Conservation (phyloP, 2,797 vertebrate genomes). For the Hybognathus amarus region DNA sequence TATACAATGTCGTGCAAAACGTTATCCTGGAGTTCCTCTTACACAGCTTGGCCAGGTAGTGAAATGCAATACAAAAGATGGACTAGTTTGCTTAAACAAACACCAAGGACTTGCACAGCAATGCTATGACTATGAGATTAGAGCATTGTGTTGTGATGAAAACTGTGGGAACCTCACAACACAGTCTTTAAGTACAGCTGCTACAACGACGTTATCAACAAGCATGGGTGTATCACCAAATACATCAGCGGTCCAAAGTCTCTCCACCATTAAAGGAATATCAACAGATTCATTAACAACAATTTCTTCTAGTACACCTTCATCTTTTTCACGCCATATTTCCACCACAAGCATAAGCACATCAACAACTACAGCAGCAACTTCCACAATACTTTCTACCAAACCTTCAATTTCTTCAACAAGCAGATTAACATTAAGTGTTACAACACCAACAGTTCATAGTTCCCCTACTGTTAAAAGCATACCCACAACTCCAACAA, state of each 20-base stretch:
- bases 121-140: too few species aligned
- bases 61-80: constrained; percentile 23
- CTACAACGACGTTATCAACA: background rate
- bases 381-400: background rate
- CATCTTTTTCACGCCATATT: background rate
- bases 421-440: background rate
- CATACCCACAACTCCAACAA: background rate
- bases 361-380: background rate
- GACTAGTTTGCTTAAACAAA: constrained; percentile 42
- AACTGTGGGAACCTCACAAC: background rate
- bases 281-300: too few species aligned
- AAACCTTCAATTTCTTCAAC: background rate
- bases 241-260: background rate
- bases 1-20: constrained; percentile 45
- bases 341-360: background rate
- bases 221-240: background rate
- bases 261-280: background rate
- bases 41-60: constrained; percentile 45
- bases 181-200: background rate
- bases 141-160: too few species aligned
- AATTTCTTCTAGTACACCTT: background rate
- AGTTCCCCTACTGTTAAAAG: background rate
- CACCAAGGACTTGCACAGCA: too few species aligned
- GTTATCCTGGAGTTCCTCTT: constrained; percentile 21
- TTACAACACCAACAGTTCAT: background rate